Conservation (phyloP, 2,113 vertebrate genomes). For the Apodemus speciosus region DNA sequence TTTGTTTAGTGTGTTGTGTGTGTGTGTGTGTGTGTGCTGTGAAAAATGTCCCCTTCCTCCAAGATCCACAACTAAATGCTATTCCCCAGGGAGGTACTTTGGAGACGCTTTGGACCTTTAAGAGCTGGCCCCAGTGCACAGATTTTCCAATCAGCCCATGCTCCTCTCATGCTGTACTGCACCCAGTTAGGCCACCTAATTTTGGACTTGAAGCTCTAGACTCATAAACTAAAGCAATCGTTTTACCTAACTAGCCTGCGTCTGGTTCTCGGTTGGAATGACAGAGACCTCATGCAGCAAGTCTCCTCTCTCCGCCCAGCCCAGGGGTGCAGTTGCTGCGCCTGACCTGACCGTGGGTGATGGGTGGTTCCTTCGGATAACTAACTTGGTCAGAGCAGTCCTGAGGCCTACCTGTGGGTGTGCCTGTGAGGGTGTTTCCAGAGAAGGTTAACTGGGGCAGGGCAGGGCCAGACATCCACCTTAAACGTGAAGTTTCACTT, state of each 20-base stretch:
- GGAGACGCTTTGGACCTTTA: neutral
- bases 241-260: neutral
- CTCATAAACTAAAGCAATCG: neutral
- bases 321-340: neutral
- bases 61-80: neutral
- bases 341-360: neutral
- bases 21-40: neutral
- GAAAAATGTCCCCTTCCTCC: neutral
- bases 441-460: neutral
- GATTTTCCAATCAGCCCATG: neutral
- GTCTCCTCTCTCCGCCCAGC: neutral
- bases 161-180: too few relatives aligned
- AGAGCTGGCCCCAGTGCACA: neutral
- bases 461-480: neutral
- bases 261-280: neutral
- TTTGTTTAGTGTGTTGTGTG: neutral
- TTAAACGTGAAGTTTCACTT: neutral
- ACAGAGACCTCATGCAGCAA: neutral
- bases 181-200: neutral
- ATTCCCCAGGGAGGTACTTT: too few relatives aligned
- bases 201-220: neutral
- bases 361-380: neutral
- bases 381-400: too few relatives aligned
- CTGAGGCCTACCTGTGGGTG: neutral
- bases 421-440: neutral